A percentile compares a stretch with the other conserved stretches of the same genome.
Conservation (phyloP, 2,797 vertebrate species). For the Peromyscus attwateri region DNA sequence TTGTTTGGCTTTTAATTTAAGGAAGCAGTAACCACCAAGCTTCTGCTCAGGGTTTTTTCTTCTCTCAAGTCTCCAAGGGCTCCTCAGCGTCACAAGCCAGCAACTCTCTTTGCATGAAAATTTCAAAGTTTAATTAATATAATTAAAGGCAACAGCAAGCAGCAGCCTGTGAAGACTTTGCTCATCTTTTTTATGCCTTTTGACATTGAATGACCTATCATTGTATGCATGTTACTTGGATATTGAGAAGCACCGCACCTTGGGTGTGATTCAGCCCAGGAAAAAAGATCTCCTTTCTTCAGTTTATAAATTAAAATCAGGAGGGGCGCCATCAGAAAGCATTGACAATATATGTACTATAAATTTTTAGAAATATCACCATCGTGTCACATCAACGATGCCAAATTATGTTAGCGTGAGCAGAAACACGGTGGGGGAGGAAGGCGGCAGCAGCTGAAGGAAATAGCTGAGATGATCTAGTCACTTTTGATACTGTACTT, state of each 20-base stretch:
- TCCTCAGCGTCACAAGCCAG: conserved; percentile 90
- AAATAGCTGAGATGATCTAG: conserved; percentile 99
- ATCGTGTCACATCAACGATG: conserved; percentile 93
- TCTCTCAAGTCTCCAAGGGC: conserved; percentile 88
- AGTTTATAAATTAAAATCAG: conserved; percentile 91
- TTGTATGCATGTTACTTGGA: conserved; percentile 87
- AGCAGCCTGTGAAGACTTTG: conserved; percentile 97
- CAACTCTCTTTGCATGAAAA: conserved; percentile 90
- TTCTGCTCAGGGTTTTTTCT: conserved; percentile 88
- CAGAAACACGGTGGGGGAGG: conserved; percentile 92
- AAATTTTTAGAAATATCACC: conserved; percentile 90
- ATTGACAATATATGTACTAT: conserved; percentile 88
- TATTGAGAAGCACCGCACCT: conserved; percentile 85
- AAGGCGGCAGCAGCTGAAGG: conserved; percentile 94
- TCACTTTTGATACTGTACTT: conserved; percentile 99
- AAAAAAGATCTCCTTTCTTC: conserved; percentile 89
- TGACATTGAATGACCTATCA: conserved; percentile 97
- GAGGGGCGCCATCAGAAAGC: conserved; percentile 85
- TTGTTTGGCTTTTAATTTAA: conserved; percentile 84
- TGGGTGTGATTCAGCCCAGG: conserved; percentile 82
- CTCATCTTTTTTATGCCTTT: conserved; percentile 95
- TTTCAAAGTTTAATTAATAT: conserved; percentile 99
- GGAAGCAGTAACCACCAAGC: conserved; percentile 86
- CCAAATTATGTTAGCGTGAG: conserved; percentile 94
- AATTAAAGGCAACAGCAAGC: conserved; percentile 98